Conservation (phyloP, 2,113 vertebrate genomes). For the Trematocara stigmaticum region DNA sequence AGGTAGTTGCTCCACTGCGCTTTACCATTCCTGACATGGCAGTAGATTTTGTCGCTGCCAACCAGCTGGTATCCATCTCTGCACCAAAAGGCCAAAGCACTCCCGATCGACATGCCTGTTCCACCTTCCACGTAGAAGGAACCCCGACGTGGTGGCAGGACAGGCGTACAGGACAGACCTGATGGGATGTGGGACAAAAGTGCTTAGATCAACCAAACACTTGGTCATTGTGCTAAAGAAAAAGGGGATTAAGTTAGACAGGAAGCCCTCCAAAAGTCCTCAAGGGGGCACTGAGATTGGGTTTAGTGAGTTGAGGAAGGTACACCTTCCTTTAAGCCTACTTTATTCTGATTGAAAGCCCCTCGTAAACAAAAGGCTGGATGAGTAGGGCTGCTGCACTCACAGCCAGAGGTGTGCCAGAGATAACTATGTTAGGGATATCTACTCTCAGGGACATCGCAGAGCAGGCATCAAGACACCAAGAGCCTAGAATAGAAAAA, state of each 20-base stretch:
- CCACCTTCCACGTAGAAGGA: conserved; percentile 72
- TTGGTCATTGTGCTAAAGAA: not conserved
- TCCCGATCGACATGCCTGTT: conserved; percentile 60
- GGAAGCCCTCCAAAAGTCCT: not conserved
- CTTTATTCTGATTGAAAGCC: not conserved
- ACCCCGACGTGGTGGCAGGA: conserved; percentile 66
- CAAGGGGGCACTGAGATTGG: not conserved
- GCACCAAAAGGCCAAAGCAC: conserved; percentile 73
- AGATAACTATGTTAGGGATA: not conserved
- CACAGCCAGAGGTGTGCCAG: not conserved
- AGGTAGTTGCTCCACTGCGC: conserved; percentile 72
- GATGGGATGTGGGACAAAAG: not conserved
- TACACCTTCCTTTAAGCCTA: not conserved
- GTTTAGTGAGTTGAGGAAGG: not conserved
- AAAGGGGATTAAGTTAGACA: not conserved
- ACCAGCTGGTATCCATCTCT: conserved; percentile 77
- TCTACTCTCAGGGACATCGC: not conserved
- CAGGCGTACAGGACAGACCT: conserved; percentile 60
- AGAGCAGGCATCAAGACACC: not conserved
- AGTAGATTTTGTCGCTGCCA: conserved; percentile 68
- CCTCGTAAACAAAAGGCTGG: not conserved
- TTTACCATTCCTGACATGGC: conserved; percentile 45
- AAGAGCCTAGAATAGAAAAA: not conserved
- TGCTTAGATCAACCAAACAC: not conserved
- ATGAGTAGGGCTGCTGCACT: not conserved